Conservation (phyloP, 1,140 invertebrate species). For the Apis cerana region DNA sequence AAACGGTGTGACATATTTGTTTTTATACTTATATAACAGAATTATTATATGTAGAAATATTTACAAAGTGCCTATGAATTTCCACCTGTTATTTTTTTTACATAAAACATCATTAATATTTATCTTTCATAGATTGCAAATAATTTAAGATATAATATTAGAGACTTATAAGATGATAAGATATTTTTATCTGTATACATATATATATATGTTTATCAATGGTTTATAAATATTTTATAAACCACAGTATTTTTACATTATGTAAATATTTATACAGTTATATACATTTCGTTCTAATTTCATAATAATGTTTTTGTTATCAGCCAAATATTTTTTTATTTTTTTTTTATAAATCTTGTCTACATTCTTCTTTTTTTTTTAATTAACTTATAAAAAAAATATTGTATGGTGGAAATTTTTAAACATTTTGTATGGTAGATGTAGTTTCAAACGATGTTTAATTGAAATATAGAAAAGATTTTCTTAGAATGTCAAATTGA, state of each 20-base stretch:
- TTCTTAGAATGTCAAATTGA: background rate
- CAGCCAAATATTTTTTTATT: background rate
- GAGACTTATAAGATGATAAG: background rate
- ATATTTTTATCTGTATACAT: background rate
- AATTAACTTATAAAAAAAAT: too few species aligned
- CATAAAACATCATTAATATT: background rate
- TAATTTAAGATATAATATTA: background rate
- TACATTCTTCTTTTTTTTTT: too few species aligned
- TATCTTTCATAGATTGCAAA: background rate
- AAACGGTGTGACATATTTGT: slow-evolving; percentile 57
- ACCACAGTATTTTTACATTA: background rate
- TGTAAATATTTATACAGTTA: background rate
- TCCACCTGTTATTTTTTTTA: slow-evolving; percentile 5
- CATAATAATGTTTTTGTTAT: background rate
- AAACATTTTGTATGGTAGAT: slow-evolving; percentile 22
- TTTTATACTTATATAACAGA: slow-evolving; percentile 44
- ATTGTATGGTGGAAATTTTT: slow-evolving; percentile 14
- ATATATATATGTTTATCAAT: background rate
- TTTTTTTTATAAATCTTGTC: background rate
- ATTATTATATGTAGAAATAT: slow-evolving; percentile 31
- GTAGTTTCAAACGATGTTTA: background rate
- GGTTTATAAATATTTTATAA: background rate
- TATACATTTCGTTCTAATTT: background rate
- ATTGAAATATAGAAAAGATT: background rate
- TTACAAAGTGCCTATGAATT: slow-evolving; percentile 23